Conservation (phyloP, 2,113 vertebrate genomes). For the Oreochromis aureus region DNA sequence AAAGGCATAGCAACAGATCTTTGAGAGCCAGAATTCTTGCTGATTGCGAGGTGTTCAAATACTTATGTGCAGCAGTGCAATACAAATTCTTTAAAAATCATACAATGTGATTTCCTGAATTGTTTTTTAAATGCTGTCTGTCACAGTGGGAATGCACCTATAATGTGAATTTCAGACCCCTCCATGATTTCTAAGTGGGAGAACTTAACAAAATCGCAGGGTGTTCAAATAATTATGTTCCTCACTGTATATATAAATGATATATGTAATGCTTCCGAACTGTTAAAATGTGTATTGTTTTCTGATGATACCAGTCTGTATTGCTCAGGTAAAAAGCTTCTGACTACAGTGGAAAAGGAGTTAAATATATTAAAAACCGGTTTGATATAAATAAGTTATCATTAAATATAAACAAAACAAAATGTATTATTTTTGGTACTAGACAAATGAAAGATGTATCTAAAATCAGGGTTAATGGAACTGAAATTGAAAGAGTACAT, state of each 20-base stretch:
- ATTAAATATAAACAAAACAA: too few species aligned
- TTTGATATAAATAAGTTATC: too few species aligned
- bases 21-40: neutral
- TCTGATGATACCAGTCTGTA: neutral
- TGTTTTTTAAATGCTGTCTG: neutral
- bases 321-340: neutral
- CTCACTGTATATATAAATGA: neutral
- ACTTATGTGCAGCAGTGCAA: neutral
- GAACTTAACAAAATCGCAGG: neutral
- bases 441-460: too few species aligned
- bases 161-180: neutral
- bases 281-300: neutral
- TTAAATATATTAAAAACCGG: neutral
- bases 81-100: neutral
- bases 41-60: neutral
- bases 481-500: too few species aligned
- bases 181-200: neutral
- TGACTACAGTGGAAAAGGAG: accelerated
- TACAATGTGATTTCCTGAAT: neutral
- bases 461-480: too few species aligned
- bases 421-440: too few species aligned
- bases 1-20: neutral
- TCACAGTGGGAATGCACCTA: neutral
- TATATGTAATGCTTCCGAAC: neutral
- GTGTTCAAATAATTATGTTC: neutral